Percentiles rank a stretch among this genome's conserved stretches.
phyloP scores from a whole-genome alignment of 2,797 vertebrate genomes.

The Sternarchorhynchus goeldii region DNA sequence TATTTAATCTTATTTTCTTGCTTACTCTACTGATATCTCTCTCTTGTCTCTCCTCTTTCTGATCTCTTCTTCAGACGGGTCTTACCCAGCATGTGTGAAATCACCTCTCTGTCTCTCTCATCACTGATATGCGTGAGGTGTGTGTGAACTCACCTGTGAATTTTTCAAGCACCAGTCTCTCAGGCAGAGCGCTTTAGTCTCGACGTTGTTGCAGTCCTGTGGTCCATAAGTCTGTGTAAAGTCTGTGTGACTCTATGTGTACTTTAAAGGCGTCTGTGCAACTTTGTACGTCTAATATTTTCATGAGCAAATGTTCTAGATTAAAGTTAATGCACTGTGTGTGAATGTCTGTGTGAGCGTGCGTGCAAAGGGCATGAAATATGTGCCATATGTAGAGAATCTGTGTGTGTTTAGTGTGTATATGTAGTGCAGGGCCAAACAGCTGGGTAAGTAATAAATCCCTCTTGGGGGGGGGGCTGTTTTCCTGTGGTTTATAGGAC shows the following conservation, averaged over 20 bases:
- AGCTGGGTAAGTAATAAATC: conserved; percentile 54
- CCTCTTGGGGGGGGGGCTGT: conserved; percentile 42
- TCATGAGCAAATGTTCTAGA: not conserved
- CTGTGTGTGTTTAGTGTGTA: conserved; percentile 20
- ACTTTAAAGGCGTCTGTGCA: not conserved
- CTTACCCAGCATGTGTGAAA: conserved; percentile 30
- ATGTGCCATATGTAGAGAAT: conserved; percentile 34
- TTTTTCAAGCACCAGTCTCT: not conserved
- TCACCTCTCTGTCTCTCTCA: conserved; percentile 30
- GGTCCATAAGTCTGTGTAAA: not conserved
- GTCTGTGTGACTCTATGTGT: not conserved
- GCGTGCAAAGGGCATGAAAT: not conserved
- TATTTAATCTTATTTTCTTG: conserved; percentile 35
- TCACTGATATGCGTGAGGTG: conserved; percentile 40
- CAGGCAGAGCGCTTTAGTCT: not conserved
- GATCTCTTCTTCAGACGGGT: conserved; percentile 18
- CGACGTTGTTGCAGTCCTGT: too few relatives aligned
- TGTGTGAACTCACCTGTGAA: conserved; percentile 43
- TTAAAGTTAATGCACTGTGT: conserved; percentile 13
- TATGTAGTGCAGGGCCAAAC: conserved; percentile 40
- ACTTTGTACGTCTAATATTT: conserved; percentile 1
- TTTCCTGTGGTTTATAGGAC: conserved; percentile 52
- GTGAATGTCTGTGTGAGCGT: conserved; percentile 7
- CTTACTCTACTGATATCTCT: not conserved
- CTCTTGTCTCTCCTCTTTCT: conserved; percentile 10